phyloP scores from a whole-genome alignment of 2,113 vertebrate species.

The Thalassarche chlororhynchos region DNA sequence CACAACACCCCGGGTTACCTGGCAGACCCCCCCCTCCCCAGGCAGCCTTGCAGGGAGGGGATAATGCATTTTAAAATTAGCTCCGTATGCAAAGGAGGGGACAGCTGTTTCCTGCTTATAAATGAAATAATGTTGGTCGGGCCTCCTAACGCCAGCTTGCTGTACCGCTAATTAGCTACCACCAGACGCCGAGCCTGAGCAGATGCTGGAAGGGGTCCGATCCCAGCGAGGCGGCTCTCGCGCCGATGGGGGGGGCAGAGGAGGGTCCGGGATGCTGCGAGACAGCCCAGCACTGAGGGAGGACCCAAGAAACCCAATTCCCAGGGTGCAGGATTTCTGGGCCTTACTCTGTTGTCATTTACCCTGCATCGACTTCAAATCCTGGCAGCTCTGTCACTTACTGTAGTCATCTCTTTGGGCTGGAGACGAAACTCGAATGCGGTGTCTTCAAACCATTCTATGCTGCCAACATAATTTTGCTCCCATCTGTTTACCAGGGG shows the following conservation, averaged over 20 bases:
- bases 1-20: accelerated
- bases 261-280: background rate
- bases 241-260: accelerated
- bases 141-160: background rate
- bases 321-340: background rate
- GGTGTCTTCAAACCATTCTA: background rate
- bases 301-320: background rate
- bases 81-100: background rate
- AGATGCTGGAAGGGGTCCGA: background rate
- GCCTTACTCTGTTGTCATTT: background rate
- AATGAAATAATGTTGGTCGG: background rate
- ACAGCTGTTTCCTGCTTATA: background rate
- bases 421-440: background rate
- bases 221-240: accelerated
- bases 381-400: background rate
- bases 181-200: background rate
- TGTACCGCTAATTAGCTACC: background rate
- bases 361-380: accelerated
- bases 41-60: background rate
- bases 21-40: background rate
- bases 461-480: background rate
- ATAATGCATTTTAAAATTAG: background rate
- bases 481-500: background rate
- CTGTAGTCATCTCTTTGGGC: background rate
- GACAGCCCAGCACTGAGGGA: background rate